Evolutionary conservation across 1,140 invertebrate species (phyloP).

Genomic region (Panagrolaimus sp.): DNA sequence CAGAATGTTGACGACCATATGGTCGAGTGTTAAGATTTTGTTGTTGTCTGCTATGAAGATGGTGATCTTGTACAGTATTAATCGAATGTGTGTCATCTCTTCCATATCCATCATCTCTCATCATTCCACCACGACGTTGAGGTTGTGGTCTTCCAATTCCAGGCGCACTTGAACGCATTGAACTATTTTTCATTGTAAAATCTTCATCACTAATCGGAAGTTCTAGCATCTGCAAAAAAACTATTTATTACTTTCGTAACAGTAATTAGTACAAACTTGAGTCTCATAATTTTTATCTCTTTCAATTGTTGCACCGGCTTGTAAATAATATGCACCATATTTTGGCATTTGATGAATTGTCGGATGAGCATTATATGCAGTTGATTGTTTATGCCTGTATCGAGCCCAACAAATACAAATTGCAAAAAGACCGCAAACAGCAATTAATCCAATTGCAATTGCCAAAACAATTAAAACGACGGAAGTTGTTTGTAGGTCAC

Average conservation of each 20-base stretch:
- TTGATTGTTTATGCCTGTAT: slow-evolving; percentile 34
- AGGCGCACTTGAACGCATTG: slow-evolving; percentile 36
- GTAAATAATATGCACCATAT: slow-evolving; percentile 30
- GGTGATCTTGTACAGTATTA: neutral
- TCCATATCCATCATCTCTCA: slow-evolving; percentile 6
- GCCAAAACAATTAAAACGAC: slow-evolving; percentile 32
- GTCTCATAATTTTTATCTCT: slow-evolving; percentile 50
- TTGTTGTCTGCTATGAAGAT: neutral
- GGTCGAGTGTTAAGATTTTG: slow-evolving; percentile 14
- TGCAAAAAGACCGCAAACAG: slow-evolving; percentile 37
- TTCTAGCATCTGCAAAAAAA: slow-evolving; percentile 49
- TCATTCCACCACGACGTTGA: slow-evolving; percentile 17
- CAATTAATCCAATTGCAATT: slow-evolving; percentile 33
- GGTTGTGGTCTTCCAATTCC: slow-evolving; percentile 15
- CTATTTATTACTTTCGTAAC: neutral
- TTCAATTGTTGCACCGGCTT: slow-evolving; percentile 24
- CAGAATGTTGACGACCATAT: slow-evolving; percentile 30
- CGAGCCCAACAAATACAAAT: slow-evolving; percentile 38
- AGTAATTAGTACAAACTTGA: slow-evolving; percentile 33
- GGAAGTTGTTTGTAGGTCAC: slow-evolving; percentile 36
- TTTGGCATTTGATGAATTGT: slow-evolving; percentile 40
- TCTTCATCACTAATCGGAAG: slow-evolving; percentile 57
- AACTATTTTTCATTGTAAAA: slow-evolving; percentile 47
- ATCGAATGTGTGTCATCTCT: slow-evolving; percentile 9
- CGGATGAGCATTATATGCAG: slow-evolving; percentile 24